These are phyloP conservation scores for Channa maculata DNA, from an alignment of 2,113 vertebrate genomes.

Conservation along the genomic window DNA sequence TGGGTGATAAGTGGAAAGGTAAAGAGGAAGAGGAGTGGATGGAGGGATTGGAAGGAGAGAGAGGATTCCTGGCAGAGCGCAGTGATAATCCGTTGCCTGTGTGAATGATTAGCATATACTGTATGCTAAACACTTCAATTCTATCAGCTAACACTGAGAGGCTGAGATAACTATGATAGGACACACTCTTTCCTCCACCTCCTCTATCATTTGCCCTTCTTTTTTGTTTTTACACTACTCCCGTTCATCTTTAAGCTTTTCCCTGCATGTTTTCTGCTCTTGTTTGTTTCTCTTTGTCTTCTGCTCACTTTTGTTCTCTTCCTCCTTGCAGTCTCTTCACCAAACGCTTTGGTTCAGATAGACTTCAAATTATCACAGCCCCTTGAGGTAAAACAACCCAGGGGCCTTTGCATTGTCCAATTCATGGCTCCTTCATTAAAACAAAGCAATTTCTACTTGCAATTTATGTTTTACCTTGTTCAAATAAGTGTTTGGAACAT, in stretches of 20 bases:
- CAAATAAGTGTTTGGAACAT: no score
- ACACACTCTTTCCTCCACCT: constrained; percentile 43
- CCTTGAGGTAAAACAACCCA: no score
- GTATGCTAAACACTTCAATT: constrained; percentile 78
- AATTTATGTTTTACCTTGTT: no score
- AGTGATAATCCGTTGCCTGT: constrained; percentile 73
- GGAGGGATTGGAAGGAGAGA: constrained; percentile 48
- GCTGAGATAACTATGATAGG: constrained; percentile 69
- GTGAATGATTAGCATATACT: constrained; percentile 76
- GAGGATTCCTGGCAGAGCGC: constrained; percentile 66
- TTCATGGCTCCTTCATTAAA: no score
- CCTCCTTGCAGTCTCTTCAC: no score
- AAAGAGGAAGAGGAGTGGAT: constrained; percentile 51
- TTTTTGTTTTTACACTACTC: neutral
- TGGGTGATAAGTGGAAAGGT: constrained; percentile 35
- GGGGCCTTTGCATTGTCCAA: no score
- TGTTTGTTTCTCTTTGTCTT: no score
- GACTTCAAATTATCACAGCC: no score
- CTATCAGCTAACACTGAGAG: constrained; percentile 79
- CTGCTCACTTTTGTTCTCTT: no score
- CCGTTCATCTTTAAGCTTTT: neutral
- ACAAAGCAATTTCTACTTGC: no score
- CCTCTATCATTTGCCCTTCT: constrained; percentile 25
- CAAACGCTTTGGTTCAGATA: no score
- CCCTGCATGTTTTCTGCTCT: neutral